Evolutionary conservation across 2,113 vertebrate species (phyloP).

Genomic region (Maccullochella peelii): DNA sequence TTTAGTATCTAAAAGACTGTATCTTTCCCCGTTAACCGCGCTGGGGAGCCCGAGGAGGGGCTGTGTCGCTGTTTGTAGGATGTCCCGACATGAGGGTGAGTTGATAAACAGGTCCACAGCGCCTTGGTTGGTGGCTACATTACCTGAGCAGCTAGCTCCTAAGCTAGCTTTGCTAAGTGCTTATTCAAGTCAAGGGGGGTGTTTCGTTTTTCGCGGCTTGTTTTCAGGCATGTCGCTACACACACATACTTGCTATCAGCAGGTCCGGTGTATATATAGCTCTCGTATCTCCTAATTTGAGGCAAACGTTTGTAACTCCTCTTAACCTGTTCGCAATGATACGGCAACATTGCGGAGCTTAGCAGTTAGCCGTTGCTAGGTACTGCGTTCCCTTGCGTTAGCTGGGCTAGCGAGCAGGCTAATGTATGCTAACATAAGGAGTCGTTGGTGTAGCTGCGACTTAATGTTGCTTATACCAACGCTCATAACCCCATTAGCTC

Average conservation of each 20-base stretch:
- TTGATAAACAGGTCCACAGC: slow-evolving; percentile 68
- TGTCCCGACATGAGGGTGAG: slow-evolving; percentile 95
- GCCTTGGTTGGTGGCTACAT: slow-evolving; percentile 60
- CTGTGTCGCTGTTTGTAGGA: slow-evolving; percentile 86
- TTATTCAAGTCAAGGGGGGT: slow-evolving; percentile 44
- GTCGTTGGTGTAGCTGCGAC: slow-evolving; percentile 21
- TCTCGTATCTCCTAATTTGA: not conserved
- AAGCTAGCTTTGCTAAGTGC: slow-evolving; percentile 60
- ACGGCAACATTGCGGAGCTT: slow-evolving; percentile 60
- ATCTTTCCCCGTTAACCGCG: slow-evolving; percentile 68
- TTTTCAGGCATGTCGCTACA: slow-evolving; percentile 8
- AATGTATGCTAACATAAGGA: slow-evolving; percentile 58
- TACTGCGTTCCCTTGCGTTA: slow-evolving; percentile 59
- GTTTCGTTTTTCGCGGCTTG: slow-evolving; percentile 59
- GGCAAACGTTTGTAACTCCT: not conserved
- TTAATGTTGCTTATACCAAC: not conserved
- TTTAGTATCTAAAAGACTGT: slow-evolving; percentile 75
- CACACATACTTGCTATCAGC: not conserved
- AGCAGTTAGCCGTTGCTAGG: slow-evolving; percentile 72
- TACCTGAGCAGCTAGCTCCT: slow-evolving; percentile 64
- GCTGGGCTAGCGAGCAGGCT: slow-evolving; percentile 57
- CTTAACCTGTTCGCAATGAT: slow-evolving; percentile 27
- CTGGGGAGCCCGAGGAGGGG: slow-evolving; percentile 84
- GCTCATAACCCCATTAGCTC: not conserved
- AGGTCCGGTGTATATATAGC: not conserved